A percentile compares a stretch with the other conserved stretches of the same genome.
These are phyloP conservation scores for Saturnia pavonia DNA, from an alignment of 2,888 invertebrate genomes.

Conservation along the genomic window DNA sequence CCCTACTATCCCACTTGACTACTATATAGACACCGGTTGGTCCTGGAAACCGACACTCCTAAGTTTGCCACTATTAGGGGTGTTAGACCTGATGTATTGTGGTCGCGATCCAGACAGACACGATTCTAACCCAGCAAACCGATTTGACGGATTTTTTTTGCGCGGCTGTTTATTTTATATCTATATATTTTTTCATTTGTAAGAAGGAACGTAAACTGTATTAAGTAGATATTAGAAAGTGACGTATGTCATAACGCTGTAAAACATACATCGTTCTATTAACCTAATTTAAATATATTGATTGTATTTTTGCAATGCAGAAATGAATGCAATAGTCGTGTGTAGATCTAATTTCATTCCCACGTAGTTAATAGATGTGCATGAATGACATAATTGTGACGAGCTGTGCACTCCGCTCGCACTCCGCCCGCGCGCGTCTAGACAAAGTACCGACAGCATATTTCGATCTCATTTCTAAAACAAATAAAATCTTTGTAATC, in stretches of 20 bases:
- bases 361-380: constrained; percentile 61
- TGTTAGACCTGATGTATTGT: no score
- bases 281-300: constrained; percentile 22
- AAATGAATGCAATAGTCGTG: constrained; percentile 20
- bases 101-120: no score
- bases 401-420: constrained; percentile 34
- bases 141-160: neutral
- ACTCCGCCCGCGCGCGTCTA: constrained; percentile 21
- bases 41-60: no score
- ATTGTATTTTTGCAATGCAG: constrained; percentile 17
- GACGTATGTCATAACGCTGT: constrained; percentile 17
- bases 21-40: no score
- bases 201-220: neutral
- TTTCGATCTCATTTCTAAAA: neutral
- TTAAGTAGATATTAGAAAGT: neutral
- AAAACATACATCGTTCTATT: constrained; percentile 18
- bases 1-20: no score
- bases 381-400: constrained; percentile 63
- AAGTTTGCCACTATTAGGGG: no score
- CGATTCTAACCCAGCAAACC: no score
- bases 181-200: neutral
- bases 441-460: constrained; percentile 36
- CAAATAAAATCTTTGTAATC: no score
- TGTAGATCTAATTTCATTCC: constrained; percentile 45
- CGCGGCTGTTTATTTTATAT: neutral